A percentile compares a stretch with the other conserved stretches of the same genome.
Conservation (phyloP, 2,888 invertebrate genomes). For the Philereme transversata region DNA sequence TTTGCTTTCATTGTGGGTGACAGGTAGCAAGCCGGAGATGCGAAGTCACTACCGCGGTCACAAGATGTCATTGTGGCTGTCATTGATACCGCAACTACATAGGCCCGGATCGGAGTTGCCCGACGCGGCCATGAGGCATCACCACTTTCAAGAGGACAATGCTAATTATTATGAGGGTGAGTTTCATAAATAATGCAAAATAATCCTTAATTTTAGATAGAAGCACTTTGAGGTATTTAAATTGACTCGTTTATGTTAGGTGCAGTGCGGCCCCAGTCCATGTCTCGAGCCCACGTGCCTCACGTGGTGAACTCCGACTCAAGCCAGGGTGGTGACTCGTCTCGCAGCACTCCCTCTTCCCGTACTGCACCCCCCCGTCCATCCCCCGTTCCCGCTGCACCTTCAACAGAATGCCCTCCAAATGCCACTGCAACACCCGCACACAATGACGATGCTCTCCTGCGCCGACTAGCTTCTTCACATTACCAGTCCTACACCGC, state of each 20-base stretch:
- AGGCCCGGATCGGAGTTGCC: constrained; percentile 89
- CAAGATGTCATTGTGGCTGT: constrained; percentile 96
- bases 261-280: constrained; percentile 89
- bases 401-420: constrained; percentile 90
- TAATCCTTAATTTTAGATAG: not conserved
- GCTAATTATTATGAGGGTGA: constrained; percentile 91
- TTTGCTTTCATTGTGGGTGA: constrained; percentile 42
- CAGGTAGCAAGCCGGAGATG: constrained; percentile 90
- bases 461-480: constrained; percentile 90
- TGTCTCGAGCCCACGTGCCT: constrained; percentile 86
- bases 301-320: constrained; percentile 76
- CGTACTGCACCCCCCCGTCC: constrained; percentile 74
- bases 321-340: constrained; percentile 54
- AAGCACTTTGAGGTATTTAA: not conserved
- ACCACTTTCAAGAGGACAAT: constrained; percentile 93
- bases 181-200: not conserved
- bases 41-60: constrained; percentile 96
- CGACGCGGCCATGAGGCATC: constrained; percentile 93
- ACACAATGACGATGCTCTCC: constrained; percentile 87
- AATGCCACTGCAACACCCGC: constrained; percentile 79
- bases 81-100: constrained; percentile 95
- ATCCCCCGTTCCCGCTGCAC: constrained; percentile 71
- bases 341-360: constrained; percentile 68
- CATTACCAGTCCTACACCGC: constrained; percentile 96
- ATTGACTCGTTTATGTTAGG: constrained; percentile 71